Base-by-base conservation (phyloP, 2,113 vertebrate genomes). In the Nycticryphes semicollaris region DNA sequence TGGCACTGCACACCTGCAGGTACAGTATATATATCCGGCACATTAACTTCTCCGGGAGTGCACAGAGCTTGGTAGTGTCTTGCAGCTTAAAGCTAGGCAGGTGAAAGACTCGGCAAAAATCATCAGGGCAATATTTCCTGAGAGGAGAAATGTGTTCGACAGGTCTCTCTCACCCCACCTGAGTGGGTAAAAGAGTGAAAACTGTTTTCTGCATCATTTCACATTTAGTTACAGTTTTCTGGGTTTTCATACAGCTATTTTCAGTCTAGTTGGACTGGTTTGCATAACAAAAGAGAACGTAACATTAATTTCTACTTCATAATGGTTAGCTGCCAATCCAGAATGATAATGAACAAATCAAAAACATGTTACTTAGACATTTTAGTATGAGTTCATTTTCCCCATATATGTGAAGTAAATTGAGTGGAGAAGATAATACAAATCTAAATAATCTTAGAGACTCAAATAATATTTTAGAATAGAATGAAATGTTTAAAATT, bases 281-380 rank as follows among this genome's bases (percentile, higher is more conserved):
- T 94, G 14, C 33, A 53, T 78, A 54, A 83, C 18, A 92, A 88
- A 86, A 86, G 56, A 77, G 41, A 74, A 41, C 14, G 67, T 23
- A 43, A 86, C 77, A 83, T 92, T 96, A 86, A 84, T 92, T 92
- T 93, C 51, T 86, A 39, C 7, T 53, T 80, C 51, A 63, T 51
- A 91, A 80, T 35, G 15, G 14, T 50, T 90, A 80, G 37, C 50
- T 94, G 31, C 43, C 60, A 83, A 76, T 88, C 41, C 51, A 30
- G 18, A 94, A 78, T 63, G 8, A 67, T 86, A 93, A 77, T 21
- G 37, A 77, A 90, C 54, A 84, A 77, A 96, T 88, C 18, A 93
- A 80, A 93, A 88, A 0, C 21, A 22, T 14, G 17, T 50, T 69
- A 69, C 35, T 70, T 83, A 0, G 2, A 62, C 37, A 70, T 88